These are phyloP conservation scores for Porites lobata DNA, from an alignment of 92 coral and sea anemone genomes.

Conservation along the genomic window DNA sequence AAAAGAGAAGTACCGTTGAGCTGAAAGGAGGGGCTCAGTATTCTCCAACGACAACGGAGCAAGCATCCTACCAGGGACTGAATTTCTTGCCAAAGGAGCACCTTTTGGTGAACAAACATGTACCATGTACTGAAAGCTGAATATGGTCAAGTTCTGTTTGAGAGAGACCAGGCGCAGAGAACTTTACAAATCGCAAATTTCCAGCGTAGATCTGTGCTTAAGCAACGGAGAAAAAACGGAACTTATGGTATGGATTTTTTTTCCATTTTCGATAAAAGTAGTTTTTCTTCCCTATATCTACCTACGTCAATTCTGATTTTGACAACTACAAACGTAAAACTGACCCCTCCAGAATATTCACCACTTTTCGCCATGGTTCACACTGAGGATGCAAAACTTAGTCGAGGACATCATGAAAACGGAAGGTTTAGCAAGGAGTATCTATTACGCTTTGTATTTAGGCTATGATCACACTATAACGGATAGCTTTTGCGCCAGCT, in stretches of 20 bases:
- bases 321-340: background rate
- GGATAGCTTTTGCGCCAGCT: no score
- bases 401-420: no score
- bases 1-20: background rate
- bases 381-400: no score
- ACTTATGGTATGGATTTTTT: background rate
- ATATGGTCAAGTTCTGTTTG: conserved; percentile 5
- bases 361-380: no score
- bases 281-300: background rate
- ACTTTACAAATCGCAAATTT: conserved; percentile 10
- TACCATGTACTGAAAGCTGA: background rate
- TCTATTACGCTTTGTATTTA: no score
- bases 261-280: background rate
- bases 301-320: no score
- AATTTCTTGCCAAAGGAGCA: no score
- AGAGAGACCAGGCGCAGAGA: conserved; percentile 8
- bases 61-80: no score
- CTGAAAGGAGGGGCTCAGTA: no score
- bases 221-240: background rate
- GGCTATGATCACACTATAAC: no score
- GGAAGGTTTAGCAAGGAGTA: no score
- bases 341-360: no score
- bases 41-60: background rate
- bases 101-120: background rate
- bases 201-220: background rate